Base-by-base conservation (phyloP, 2,113 vertebrate genomes). In the Loxodonta africana region DNA sequence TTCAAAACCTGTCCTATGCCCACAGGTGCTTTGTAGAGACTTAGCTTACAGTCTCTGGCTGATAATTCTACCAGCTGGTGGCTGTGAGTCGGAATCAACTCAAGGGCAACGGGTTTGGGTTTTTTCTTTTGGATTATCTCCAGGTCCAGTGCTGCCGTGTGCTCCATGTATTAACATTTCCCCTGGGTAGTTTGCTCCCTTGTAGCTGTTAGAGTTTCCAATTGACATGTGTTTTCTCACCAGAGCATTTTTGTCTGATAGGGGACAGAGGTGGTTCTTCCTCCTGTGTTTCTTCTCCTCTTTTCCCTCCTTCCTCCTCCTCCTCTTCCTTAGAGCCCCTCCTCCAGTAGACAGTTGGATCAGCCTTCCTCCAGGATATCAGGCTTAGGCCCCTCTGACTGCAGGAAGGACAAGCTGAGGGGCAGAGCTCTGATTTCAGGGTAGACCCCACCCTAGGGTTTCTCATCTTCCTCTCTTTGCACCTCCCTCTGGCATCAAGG, bases 291-390 rank as follows among this genome's bases (percentile, higher is more conserved):
- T 28, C 28, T 67, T 30, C 48, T 48, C 10, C 48, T 48, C 48
- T 6, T 5, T 7, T 48, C 37, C 12, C 12, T 8, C 12, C 12
- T 53, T 53, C 7, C 37, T 48, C 5, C 48, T 57, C 11, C 53
- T 57, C 14, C 53, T 17, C 15, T 57, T 17, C 53, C 15, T 12
- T 15, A 14, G 15, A 57, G 53, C 11, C 12, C 53, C 11, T 1
- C 15, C 15, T 17, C 10, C 25, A n/a, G 1, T 0, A 5, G 9
- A 33, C 15, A n/a, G 51, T 11, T 0, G 6, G 20, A 5, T 18
- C 21, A 46, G 7, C 30, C 41, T 30, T 7, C 5, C 4, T 28
- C 20, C 11, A 57, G 37, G 33, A 25, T 0, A 2, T n/a, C 5
- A 10, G 25, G 17, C n/a, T 17, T 60, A 73, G 7, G 28, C 30